Evolutionary conservation across 2,797 vertebrate species (phyloP).

Genomic region (Euthynnus affinis): DNA sequence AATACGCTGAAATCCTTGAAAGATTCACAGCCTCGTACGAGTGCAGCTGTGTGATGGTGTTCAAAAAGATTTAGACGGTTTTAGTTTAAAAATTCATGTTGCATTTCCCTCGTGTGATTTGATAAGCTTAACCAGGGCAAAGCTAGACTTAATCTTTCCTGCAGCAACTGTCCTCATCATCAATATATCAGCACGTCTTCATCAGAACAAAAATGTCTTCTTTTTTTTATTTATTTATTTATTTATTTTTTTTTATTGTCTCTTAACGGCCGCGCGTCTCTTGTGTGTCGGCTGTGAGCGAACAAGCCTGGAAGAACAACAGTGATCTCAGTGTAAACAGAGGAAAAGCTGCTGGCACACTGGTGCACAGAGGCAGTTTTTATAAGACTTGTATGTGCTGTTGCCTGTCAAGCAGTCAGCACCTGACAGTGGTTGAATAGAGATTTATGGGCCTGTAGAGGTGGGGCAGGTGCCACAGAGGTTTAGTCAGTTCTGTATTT

Average conservation of each 20-base stretch:
- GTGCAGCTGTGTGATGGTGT: background rate
- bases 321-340: background rate
- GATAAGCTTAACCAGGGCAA: background rate
- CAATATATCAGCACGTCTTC: background rate
- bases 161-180: background rate
- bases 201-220: too few species aligned
- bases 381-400: conserved; percentile 4
- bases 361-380: background rate
- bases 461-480: conserved; percentile 66
- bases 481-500: conserved; percentile 79
- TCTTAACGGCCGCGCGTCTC: background rate
- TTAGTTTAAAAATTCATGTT: background rate
- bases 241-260: too few species aligned
- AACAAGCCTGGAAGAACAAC: background rate
- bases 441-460: conserved; percentile 55
- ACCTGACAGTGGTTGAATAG: conserved; percentile 47
- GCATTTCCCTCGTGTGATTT: background rate
- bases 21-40: background rate
- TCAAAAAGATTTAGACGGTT: background rate
- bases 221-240: too few species aligned
- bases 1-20: background rate
- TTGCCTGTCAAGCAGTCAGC: conserved; percentile 36
- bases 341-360: background rate
- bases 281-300: background rate
- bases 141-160: background rate